A percentile compares a stretch with the other conserved stretches of the same genome.
Conservation (phyloP, 2,797 vertebrate genomes). For the Crenichthys baileyi region DNA sequence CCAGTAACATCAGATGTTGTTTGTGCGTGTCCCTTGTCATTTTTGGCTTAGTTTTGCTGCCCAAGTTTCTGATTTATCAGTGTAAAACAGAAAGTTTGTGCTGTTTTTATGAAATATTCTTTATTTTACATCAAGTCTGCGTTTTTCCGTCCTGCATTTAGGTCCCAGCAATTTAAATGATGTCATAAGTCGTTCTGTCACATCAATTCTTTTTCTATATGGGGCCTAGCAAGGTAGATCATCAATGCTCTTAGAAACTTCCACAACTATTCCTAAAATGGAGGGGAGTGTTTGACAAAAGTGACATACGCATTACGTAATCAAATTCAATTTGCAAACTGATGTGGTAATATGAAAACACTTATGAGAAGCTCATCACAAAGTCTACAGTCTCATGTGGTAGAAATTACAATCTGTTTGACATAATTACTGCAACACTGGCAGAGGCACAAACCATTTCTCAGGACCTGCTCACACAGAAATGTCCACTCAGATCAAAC, state of each 20-base stretch:
- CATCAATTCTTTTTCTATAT: not conserved
- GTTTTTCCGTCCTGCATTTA: not conserved
- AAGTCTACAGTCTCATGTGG: not conserved
- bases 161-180: not conserved
- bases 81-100: not conserved
- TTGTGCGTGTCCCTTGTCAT: not conserved
- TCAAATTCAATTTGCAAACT: constrained; percentile 6
- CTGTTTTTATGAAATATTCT: not conserved
- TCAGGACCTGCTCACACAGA: not conserved
- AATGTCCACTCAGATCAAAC: constrained; percentile 26
- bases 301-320: not conserved
- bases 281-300: not conserved
- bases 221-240: not conserved
- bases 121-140: not conserved
- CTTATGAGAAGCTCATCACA: constrained; percentile 6
- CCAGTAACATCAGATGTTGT: not conserved
- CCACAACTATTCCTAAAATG: not conserved
- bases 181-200: not conserved
- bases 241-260: too few relatives aligned
- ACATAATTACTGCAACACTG: not conserved
- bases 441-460: constrained; percentile 13
- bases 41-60: not conserved
- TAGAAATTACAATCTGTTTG: not conserved
- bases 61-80: not conserved
- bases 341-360: constrained; percentile 9